These are phyloP conservation scores for Bucorvus abyssinicus DNA, from an alignment of 2,797 vertebrate species.

Conservation along the genomic window DNA sequence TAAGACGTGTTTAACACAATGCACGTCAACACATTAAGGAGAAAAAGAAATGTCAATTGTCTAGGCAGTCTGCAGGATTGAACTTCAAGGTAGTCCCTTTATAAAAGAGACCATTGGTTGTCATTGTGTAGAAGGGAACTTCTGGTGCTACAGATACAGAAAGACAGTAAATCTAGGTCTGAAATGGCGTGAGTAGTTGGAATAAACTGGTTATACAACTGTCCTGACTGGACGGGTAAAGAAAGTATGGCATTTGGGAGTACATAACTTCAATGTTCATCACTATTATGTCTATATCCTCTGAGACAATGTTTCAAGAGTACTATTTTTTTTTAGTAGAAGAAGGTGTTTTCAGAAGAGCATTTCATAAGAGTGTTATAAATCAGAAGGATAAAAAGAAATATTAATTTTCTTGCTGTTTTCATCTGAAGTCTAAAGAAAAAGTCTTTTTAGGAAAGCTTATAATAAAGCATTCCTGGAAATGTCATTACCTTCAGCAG, in stretches of 20 bases:
- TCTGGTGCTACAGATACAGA: background rate
- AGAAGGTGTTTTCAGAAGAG: background rate
- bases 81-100: background rate
- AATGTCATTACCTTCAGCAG: background rate
- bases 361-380: background rate
- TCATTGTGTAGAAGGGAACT: background rate
- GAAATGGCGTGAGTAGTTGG: background rate
- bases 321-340: background rate
- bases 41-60: background rate
- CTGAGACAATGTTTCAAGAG: background rate
- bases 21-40: background rate
- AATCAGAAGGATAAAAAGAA: background rate
- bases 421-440: background rate
- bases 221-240: background rate
- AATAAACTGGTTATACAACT: background rate
- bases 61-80: background rate
- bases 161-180: background rate
- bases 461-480: background rate
- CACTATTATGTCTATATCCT: accelerated
- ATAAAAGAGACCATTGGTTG: background rate
- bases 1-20: background rate
- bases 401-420: background rate
- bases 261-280: background rate
- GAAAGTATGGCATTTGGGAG: background rate
- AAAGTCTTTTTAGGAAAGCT: background rate